Evolutionary conservation across 2,113 vertebrate species (phyloP).

Genomic region (Gymnobelideus leadbeateri): DNA sequence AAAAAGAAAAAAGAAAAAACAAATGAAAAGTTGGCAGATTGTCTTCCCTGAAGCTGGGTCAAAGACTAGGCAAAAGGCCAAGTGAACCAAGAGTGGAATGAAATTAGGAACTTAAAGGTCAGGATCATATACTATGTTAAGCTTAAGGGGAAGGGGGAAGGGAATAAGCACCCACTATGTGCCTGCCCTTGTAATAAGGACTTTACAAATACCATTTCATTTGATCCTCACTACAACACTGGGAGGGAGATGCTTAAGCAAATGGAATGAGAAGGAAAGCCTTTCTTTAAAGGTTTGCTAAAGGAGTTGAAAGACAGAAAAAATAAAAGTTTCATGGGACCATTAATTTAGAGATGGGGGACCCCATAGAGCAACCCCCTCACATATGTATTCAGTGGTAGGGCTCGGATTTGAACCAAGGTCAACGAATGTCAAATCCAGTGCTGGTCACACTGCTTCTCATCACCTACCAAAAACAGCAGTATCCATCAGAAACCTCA

Average conservation of each 20-base stretch:
- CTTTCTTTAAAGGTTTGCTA: not conserved
- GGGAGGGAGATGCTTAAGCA: not conserved
- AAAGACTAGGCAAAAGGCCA: not conserved
- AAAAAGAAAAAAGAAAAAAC: not conserved
- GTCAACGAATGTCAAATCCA: not conserved
- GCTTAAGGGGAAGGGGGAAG: not conserved
- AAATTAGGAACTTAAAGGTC: not conserved
- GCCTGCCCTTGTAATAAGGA: not conserved
- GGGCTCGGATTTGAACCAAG: not conserved
- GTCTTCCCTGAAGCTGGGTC: not conserved
- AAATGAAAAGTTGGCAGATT: not conserved
- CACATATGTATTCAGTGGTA: not conserved
- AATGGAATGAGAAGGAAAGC: not conserved
- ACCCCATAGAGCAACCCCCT: not conserved
- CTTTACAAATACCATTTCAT: not conserved
- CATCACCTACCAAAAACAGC: not conserved
- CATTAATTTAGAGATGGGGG: not conserved
- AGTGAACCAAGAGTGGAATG: not conserved
- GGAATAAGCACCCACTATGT: not conserved
- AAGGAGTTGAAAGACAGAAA: not conserved
- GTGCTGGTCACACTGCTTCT: not conserved
- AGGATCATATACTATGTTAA: not conserved
- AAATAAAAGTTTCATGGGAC: not conserved
- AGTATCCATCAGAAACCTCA: not conserved
- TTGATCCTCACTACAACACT: not conserved